phyloP scores from a whole-genome alignment of 2,113 vertebrate species.

The Rhabdomys dilectus region DNA sequence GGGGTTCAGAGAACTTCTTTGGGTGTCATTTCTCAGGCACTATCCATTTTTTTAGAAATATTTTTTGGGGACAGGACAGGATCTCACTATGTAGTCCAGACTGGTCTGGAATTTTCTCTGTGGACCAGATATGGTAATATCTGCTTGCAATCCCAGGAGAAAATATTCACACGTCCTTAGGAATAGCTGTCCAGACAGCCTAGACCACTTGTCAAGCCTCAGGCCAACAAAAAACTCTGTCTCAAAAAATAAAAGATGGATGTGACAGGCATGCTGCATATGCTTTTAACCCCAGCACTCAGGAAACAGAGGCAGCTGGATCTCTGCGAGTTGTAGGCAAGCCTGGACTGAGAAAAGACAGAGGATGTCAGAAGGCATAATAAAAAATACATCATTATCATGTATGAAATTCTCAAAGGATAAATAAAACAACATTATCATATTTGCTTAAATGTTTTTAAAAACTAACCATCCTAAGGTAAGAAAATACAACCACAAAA shows the following conservation, averaged over 20 bases:
- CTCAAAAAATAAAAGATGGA: background rate
- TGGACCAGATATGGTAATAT: background rate
- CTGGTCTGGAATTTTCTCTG: background rate
- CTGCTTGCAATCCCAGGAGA: background rate
- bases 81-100: background rate
- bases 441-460: background rate
- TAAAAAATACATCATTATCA: background rate
- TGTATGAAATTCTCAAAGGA: background rate
- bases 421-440: background rate
- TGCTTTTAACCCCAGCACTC: background rate
- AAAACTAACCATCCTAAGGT: background rate
- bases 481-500: background rate
- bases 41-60: background rate
- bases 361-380: no score
- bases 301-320: background rate
- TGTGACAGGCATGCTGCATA: background rate
- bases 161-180: background rate
- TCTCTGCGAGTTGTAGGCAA: background rate
- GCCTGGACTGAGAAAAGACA: background rate
- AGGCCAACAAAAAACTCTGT: background rate
- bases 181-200: background rate
- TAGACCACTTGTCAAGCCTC: background rate
- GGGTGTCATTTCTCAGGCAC: background rate
- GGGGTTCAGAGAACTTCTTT: background rate
- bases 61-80: background rate